A percentile compares a stretch with the other conserved stretches of the same genome.
These are phyloP conservation scores for Digitonthophagus gazella DNA, from an alignment of 2,888 invertebrate genomes.

Conservation along the genomic window DNA sequence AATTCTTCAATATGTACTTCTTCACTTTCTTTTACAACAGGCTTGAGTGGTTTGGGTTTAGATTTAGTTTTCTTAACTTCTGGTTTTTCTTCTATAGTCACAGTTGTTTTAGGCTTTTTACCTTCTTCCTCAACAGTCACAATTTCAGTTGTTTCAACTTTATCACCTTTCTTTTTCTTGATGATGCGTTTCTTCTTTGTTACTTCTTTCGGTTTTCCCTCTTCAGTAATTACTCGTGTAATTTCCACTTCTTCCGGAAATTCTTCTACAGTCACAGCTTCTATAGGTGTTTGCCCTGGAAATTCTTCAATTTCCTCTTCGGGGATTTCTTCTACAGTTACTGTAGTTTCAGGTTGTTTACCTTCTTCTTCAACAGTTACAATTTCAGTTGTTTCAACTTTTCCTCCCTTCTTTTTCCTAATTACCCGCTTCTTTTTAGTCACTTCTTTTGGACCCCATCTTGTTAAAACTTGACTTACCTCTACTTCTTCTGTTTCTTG, in stretches of 20 bases:
- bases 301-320: conserved; percentile 37
- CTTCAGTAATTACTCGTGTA: conserved; percentile 32
- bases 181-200: conserved; percentile 45
- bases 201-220: conserved; percentile 25
- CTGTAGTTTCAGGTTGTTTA: conserved; percentile 41
- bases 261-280: conserved; percentile 38
- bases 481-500: conserved; percentile 44
- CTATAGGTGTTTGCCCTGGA: conserved; percentile 36
- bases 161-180: conserved; percentile 49
- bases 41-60: conserved; percentile 30
- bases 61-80: conserved; percentile 33
- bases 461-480: conserved; percentile 35
- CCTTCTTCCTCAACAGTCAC: conserved; percentile 48
- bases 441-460: conserved; percentile 33
- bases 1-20: conserved; percentile 37
- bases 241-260: conserved; percentile 22
- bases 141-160: conserved; percentile 52
- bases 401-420: conserved; percentile 37
- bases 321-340: conserved; percentile 34
- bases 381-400: conserved; percentile 48
- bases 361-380: conserved; percentile 45
- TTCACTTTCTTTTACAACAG: conserved; percentile 35
- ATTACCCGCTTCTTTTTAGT: conserved; percentile 40
- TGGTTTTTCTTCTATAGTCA: conserved; percentile 28
- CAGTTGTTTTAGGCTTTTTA: conserved; percentile 37